phyloP scores from a whole-genome alignment of 1,140 invertebrate species.

The Akabosia matsudoensis region DNA sequence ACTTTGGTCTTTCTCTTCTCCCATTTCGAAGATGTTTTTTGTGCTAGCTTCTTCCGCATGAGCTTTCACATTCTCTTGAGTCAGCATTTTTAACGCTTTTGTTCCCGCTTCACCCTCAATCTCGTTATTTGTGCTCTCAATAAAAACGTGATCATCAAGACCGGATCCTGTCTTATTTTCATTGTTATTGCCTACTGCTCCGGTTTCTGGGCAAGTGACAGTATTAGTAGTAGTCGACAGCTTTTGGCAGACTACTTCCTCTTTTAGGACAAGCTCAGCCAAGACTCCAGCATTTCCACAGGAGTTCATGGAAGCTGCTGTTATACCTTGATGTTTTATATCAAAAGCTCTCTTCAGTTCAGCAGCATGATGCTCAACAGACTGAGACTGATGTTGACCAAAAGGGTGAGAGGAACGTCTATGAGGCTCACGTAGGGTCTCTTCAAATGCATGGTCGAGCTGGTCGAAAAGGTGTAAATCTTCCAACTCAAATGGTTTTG shows the following conservation, averaged over 20 bases:
- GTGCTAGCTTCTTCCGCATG: not conserved
- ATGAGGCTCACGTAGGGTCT: conserved; percentile 42
- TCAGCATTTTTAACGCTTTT: conserved; percentile 9
- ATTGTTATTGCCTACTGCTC: not conserved
- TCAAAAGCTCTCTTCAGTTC: not conserved
- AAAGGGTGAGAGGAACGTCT: conserved; percentile 18
- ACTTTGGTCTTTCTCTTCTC: conserved; percentile 25
- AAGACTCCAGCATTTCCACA: not conserved
- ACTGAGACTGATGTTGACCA: conserved; percentile 33
- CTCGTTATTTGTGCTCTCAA: conserved; percentile 23
- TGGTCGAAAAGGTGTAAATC: conserved; percentile 44
- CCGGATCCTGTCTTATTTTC: not conserved
- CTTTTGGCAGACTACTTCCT: not conserved
- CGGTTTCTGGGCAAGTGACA: not conserved
- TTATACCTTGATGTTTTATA: not conserved
- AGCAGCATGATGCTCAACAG: conserved; percentile 32
- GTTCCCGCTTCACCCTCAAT: conserved; percentile 20
- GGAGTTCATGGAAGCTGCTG: not conserved
- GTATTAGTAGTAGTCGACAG: not conserved
- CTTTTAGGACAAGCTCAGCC: not conserved
- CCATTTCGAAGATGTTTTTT: not conserved
- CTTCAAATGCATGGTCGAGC: conserved; percentile 45
- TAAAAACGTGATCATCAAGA: not conserved
- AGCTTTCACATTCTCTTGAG: conserved; percentile 11
- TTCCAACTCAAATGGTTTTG: conserved; percentile 45